Percentiles rank a stretch among this genome's conserved stretches.
phyloP scores from a whole-genome alignment of 2,888 invertebrate species.

The Brachylomia viminalis region DNA sequence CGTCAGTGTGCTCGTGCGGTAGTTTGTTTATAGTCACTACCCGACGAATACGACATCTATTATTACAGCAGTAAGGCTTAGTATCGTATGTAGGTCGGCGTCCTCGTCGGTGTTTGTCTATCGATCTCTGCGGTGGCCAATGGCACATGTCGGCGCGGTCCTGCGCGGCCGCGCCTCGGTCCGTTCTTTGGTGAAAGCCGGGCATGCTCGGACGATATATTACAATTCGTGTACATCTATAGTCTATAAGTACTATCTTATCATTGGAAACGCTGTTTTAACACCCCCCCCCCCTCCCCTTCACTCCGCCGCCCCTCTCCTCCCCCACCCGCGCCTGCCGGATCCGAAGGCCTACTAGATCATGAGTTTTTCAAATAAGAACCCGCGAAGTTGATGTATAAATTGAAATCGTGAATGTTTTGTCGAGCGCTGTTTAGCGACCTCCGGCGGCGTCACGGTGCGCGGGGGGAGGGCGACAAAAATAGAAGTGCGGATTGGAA shows the following conservation, averaged over 20 bases:
- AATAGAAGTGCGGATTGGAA: slow-evolving; percentile 88
- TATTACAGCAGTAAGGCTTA: slow-evolving; percentile 79
- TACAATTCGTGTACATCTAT: slow-evolving; percentile 75
- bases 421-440: slow-evolving; percentile 85
- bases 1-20: slow-evolving; percentile 86
- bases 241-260: slow-evolving; percentile 81
- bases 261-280: slow-evolving; percentile 78
- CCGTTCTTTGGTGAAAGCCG: slow-evolving; percentile 86
- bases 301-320: slow-evolving; percentile 53
- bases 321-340: slow-evolving; percentile 49
- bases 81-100: slow-evolving; percentile 87
- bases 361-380: slow-evolving; percentile 79
- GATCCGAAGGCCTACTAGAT: slow-evolving; percentile 78
- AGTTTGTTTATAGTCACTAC: slow-evolving; percentile 91
- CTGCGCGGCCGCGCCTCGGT: slow-evolving; percentile 88
- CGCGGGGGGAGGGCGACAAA: slow-evolving; percentile 80
- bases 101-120: slow-evolving; percentile 91
- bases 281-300: slow-evolving; percentile 65
- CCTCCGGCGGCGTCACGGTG: slow-evolving; percentile 80
- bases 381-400: slow-evolving; percentile 74
- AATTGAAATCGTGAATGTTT: slow-evolving; percentile 84
- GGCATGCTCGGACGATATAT: slow-evolving; percentile 77
- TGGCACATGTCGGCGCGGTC: slow-evolving; percentile 91
- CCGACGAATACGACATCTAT: slow-evolving; percentile 83
- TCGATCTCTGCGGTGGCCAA: slow-evolving; percentile 92